Conservation (phyloP, 2,113 vertebrate species). For the Paramormyrops kingsleyae region DNA sequence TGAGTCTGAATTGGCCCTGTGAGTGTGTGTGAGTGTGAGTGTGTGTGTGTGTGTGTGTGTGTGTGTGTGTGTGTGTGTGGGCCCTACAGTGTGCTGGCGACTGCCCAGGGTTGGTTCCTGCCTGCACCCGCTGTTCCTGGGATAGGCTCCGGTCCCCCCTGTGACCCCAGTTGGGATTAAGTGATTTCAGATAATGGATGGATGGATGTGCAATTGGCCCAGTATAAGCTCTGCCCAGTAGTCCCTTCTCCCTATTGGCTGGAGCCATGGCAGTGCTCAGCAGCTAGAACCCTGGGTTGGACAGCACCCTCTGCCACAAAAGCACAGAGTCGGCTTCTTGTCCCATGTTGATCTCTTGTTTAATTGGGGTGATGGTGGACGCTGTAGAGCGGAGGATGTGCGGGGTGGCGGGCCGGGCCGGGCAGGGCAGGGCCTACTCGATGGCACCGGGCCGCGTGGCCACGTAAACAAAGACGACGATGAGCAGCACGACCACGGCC, state of each 20-base stretch:
- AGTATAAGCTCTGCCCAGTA: background rate
- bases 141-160: too few relatives aligned
- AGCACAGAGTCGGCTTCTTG: background rate
- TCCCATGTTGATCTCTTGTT: background rate
- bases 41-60: too few relatives aligned
- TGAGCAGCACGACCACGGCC: slow-evolving; percentile 77
- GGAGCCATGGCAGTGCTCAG: background rate
- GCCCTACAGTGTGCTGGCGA: too few relatives aligned
- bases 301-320: background rate
- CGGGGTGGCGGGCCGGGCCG: background rate
- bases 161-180: too few relatives aligned
- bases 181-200: too few relatives aligned
- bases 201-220: background rate
- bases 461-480: slow-evolving; percentile 89
- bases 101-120: too few relatives aligned
- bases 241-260: background rate
- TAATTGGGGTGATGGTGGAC: background rate
- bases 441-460: slow-evolving; percentile 80
- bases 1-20: too few relatives aligned
- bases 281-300: background rate
- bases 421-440: slow-evolving; percentile 52
- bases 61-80: too few relatives aligned
- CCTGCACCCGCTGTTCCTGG: too few relatives aligned
- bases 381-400: background rate
- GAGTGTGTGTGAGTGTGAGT: too few relatives aligned